Evolutionary conservation across 2,113 vertebrate species (phyloP).

Genomic region (Petroica traversi): DNA sequence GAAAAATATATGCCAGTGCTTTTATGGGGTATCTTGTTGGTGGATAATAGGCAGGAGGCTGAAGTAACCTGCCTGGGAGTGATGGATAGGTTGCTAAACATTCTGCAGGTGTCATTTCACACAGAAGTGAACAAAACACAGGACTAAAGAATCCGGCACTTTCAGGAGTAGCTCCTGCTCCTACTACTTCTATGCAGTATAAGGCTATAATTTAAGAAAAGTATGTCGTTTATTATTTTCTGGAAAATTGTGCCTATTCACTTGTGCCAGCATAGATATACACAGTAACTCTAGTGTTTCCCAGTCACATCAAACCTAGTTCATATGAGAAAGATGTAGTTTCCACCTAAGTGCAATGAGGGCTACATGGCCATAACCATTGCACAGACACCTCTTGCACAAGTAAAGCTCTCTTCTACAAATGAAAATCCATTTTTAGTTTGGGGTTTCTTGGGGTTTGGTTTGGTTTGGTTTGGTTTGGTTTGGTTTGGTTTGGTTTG

Average conservation of each 20-base stretch:
- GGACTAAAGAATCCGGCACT: background rate
- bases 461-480: too few relatives aligned
- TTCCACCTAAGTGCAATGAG: background rate
- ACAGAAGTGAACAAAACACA: background rate
- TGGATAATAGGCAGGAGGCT: background rate
- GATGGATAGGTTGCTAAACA: background rate
- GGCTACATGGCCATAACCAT: background rate
- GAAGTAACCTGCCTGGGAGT: background rate
- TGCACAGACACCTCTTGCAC: background rate
- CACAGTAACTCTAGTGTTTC: background rate
- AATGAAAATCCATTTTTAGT: background rate
- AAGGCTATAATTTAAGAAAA: background rate
- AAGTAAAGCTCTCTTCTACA: background rate
- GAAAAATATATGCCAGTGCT: background rate
- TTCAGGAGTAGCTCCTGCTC: background rate
- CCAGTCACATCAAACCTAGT: background rate
- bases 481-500: too few relatives aligned
- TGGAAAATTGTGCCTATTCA: background rate
- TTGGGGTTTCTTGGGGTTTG: too few relatives aligned
- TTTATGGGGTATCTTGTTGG: background rate
- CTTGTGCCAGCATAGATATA: background rate
- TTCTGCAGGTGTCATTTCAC: background rate
- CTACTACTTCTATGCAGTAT: background rate
- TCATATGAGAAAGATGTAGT: background rate
- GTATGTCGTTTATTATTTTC: background rate